Evolutionary conservation across 1,140 invertebrate species (phyloP).

Genomic region (Patella vulgata): DNA sequence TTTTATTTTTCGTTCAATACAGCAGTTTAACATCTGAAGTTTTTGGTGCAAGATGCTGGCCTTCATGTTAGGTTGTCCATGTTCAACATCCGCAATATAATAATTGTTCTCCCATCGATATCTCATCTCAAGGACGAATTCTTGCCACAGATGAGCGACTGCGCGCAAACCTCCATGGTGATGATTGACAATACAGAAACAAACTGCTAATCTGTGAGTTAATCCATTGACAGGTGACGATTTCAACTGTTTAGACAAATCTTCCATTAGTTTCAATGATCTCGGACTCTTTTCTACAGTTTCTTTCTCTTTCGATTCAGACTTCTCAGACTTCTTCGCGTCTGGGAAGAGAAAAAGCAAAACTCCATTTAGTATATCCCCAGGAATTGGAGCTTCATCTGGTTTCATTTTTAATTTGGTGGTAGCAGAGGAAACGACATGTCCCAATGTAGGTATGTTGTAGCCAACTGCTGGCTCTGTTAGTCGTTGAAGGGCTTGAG

Average conservation of each 20-base stretch:
- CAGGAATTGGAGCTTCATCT: conserved; percentile 78
- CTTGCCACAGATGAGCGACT: conserved; percentile 91
- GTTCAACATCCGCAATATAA: conserved; percentile 76
- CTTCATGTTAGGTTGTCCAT: conserved; percentile 82
- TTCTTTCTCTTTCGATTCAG: conserved; percentile 20
- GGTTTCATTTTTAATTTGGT: conserved; percentile 57
- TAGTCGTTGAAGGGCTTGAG: conserved; percentile 67
- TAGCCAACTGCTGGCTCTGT: conserved; percentile 62
- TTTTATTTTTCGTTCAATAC: conserved; percentile 81
- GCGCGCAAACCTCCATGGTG: conserved; percentile 81
- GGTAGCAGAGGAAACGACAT: conserved; percentile 55
- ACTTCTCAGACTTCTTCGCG: conserved; percentile 73
- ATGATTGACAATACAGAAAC: conserved; percentile 80
- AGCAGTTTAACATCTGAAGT: conserved; percentile 93
- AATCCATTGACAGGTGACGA: conserved; percentile 82
- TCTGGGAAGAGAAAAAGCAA: conserved; percentile 89
- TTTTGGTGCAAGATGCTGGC: conserved; percentile 96
- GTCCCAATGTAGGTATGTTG: conserved; percentile 54
- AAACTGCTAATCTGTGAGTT: conserved; percentile 84
- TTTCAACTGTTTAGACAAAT: conserved; percentile 71
- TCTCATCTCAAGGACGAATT: conserved; percentile 88
- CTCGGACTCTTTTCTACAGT: conserved; percentile 13
- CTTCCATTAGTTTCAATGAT: conserved; percentile 31
- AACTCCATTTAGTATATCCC: conserved; percentile 80
- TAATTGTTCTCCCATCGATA: conserved; percentile 88